phyloP scores from a whole-genome alignment of 2,888 invertebrate species.

The Argyresthia albistria region DNA sequence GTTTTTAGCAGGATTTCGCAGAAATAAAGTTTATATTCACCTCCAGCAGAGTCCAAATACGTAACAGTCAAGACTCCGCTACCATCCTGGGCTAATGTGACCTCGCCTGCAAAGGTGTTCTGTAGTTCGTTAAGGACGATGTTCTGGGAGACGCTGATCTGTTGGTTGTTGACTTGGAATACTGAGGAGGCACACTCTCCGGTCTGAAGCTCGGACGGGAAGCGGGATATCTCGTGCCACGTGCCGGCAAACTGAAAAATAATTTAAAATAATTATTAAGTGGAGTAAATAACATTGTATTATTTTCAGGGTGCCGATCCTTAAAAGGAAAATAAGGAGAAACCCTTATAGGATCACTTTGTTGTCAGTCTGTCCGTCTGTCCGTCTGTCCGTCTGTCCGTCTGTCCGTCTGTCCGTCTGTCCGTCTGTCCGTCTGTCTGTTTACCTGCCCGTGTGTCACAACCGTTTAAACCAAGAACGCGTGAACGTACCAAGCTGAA shows the following conservation, averaged over 20 bases:
- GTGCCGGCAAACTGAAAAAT: constrained; percentile 40
- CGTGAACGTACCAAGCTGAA: no score
- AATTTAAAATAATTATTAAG: not conserved
- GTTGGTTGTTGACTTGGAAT: constrained; percentile 14
- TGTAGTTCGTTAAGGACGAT: constrained; percentile 31
- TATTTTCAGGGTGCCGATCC: no score
- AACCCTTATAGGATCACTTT: no score
- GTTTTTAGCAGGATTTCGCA: no score
- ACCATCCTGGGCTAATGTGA: constrained; percentile 19
- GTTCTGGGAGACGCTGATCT: constrained; percentile 25
- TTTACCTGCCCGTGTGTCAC: no score
- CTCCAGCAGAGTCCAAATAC: constrained; percentile 21
- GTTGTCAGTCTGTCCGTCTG: no score
- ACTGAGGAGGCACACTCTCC: constrained; percentile 35
- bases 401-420: no score
- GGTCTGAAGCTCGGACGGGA: constrained; percentile 42
- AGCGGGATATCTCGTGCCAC: constrained; percentile 49
- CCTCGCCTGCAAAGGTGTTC: constrained; percentile 18
- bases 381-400: no score
- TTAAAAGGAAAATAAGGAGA: no score
- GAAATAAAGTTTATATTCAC: constrained; percentile 9
- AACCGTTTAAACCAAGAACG: no score
- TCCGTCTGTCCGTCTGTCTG: no score
- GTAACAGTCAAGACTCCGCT: constrained; percentile 31
- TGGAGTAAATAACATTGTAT: no score